Percentiles rank a stretch among this genome's conserved stretches.
These are phyloP conservation scores for Coregonus ussuriensis DNA, from an alignment of 2,797 vertebrate species.

Conservation along the genomic window DNA sequence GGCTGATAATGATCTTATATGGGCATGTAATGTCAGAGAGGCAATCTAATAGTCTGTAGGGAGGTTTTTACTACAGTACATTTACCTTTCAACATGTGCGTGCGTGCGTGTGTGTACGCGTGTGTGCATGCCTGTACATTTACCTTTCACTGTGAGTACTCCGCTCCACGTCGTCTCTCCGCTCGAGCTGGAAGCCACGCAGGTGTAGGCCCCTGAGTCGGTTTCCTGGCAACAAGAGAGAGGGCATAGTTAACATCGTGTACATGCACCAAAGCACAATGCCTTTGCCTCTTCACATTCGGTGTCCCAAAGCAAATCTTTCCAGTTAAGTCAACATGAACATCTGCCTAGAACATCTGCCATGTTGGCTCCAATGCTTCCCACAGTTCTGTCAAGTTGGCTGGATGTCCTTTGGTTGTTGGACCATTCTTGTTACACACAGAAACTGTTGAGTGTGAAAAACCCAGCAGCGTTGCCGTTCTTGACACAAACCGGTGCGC, in stretches of 20 bases:
- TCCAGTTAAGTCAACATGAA: constrained; percentile 7
- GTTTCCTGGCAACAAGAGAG: constrained; percentile 81
- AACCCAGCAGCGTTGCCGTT: no score
- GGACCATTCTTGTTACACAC: no score
- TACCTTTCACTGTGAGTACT: constrained; percentile 82
- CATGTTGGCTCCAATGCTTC: no score
- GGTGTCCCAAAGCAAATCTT: constrained; percentile 4
- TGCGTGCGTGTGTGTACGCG: no score
- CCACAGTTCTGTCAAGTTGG: no score
- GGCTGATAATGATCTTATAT: not conserved
- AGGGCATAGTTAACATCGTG: constrained; percentile 50
- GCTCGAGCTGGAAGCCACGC: constrained; percentile 84
- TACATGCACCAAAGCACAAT: constrained; percentile 37
- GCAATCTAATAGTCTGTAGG: not conserved
- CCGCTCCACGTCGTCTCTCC: constrained; percentile 89
- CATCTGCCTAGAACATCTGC: not conserved
- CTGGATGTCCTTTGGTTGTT: no score
- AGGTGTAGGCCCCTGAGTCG: constrained; percentile 90
- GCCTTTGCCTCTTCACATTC: constrained; percentile 7
- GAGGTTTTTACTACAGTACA: not conserved
- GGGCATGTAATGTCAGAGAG: not conserved
- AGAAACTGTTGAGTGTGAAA: no score
- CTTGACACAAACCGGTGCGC: no score
- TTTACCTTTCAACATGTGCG: constrained; percentile 60
- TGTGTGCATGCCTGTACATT: not conserved